phyloP scores from a whole-genome alignment of 2,888 invertebrate species.

The Ypsolopha sequella region DNA sequence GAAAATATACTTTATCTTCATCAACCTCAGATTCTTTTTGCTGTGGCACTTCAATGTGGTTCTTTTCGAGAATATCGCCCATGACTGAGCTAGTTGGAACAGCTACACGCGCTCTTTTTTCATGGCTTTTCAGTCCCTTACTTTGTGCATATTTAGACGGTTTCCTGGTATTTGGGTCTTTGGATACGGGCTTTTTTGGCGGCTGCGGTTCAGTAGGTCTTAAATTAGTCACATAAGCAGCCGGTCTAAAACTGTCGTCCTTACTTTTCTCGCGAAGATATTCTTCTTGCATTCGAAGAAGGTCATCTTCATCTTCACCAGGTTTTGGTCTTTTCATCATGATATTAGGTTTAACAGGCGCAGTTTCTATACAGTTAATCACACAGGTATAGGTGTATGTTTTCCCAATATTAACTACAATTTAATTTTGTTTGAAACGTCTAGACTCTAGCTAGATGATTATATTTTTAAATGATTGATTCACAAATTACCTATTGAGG shows the following conservation, averaged over 20 bases:
- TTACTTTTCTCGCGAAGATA: constrained; percentile 70
- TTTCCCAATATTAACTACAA: too few species aligned
- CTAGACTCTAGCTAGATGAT: too few species aligned
- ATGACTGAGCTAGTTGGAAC: constrained; percentile 19
- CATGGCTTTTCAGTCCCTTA: constrained; percentile 42
- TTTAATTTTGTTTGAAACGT: too few species aligned
- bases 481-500: too few species aligned
- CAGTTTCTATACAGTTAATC: too few species aligned
- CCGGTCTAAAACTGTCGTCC: constrained; percentile 68
- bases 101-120: constrained; percentile 46
- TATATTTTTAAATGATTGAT: too few species aligned
- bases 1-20: constrained; percentile 57
- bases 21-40: constrained; percentile 17
- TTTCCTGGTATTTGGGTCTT: constrained; percentile 24
- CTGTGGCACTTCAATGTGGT: constrained; percentile 15
- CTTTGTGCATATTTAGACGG: constrained; percentile 54
- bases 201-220: constrained; percentile 22
- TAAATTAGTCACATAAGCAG: constrained; percentile 72
- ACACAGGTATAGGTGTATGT: too few species aligned
- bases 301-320: constrained; percentile 79
- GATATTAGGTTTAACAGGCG: neutral
- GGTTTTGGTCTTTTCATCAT: constrained; percentile 78
- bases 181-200: constrained; percentile 23
- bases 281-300: constrained; percentile 80
- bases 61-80: constrained; percentile 47